Evolutionary conservation across 1,140 invertebrate species (phyloP).

Genomic region (Neelides sp.): DNA sequence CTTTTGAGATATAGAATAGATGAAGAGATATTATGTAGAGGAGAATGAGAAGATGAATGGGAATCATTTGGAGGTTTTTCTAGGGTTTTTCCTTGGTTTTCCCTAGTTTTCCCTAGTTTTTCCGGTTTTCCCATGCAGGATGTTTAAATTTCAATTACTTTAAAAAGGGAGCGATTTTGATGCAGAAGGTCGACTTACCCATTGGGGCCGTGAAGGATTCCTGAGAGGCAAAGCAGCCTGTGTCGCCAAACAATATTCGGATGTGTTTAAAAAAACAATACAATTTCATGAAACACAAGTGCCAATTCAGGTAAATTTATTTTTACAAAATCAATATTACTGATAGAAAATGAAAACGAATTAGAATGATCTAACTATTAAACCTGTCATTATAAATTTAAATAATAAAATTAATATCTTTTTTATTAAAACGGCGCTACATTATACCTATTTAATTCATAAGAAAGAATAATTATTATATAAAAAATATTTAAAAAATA

Average conservation of each 20-base stretch:
- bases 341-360: slow-evolving; percentile 25
- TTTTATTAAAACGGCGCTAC: background rate
- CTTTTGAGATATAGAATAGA: too few relatives aligned
- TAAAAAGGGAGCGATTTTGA: slow-evolving; percentile 24
- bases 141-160: slow-evolving; percentile 1
- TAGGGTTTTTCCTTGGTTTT: too few relatives aligned
- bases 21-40: too few relatives aligned
- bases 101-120: too few relatives aligned
- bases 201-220: slow-evolving; percentile 8
- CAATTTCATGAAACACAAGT: slow-evolving; percentile 39
- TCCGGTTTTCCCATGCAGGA: background rate
- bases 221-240: slow-evolving; percentile 36
- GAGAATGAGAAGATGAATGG: too few relatives aligned
- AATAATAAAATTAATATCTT: slow-evolving; percentile 15
- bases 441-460: too few relatives aligned
- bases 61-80: too few relatives aligned
- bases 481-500: too few relatives aligned
- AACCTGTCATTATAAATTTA: slow-evolving; percentile 32
- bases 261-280: slow-evolving; percentile 38
- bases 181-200: slow-evolving; percentile 16
- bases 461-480: too few relatives aligned
- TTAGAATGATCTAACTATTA: slow-evolving; percentile 4
- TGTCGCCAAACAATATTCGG: slow-evolving; percentile 44
- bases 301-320: slow-evolving; percentile 38
- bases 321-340: too few relatives aligned